Base-by-base conservation (phyloP, 2,888 invertebrate species). In the Litoditis marina region DNA sequence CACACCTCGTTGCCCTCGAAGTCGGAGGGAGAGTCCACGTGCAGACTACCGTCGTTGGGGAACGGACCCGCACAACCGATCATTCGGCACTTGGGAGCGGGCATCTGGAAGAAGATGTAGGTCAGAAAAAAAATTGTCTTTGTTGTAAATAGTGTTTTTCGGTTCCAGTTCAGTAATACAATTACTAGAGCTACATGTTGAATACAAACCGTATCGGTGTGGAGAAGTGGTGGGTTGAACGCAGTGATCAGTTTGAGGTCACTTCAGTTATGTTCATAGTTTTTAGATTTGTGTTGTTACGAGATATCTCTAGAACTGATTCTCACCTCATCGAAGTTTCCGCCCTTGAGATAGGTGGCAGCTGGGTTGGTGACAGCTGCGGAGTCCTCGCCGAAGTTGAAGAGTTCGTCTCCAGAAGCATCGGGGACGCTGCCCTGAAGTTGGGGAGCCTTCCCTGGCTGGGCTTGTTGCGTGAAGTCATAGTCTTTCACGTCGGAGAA, bases 51-150 rank as follows among this genome's bases (percentile, higher is more conserved):
- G 66, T 79, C 78, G 56, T 79, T 76, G 32, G 77, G 72, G 47
- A 79, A 61, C 27, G 79, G 78, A 47, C 79, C 79, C 34, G 72
- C 72, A 67, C 79, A 79, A 50, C 78, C 78, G 49, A 76, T 56
- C 76, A 79, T 72, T 46, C 68, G 69, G 61, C 79, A 79, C 25
- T 69, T 66, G 55, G 79, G 78, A 22, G 68, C 63, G 32, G 64
- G 50, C 25, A 77, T 55, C 74, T 74, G 58, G 42, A 66, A 60
- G 27, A 11, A 36, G 8, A 6, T 16, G 19, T 25, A n/a, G n/a
- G n/a, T n/a, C n/a, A n/a, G n/a, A n/a, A n/a, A n/a, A n/a, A n/a
- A n/a, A 28, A n/a, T n/a, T n/a, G n/a, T n/a, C n/a, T n/a, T n/a
- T n/a, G n/a, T n/a, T n/a, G n/a, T n/a, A n/a, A n/a, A n/a, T n/a